These are phyloP conservation scores for Gallinago stenura DNA, from an alignment of 2,797 vertebrate genomes.

Conservation along the genomic window DNA sequence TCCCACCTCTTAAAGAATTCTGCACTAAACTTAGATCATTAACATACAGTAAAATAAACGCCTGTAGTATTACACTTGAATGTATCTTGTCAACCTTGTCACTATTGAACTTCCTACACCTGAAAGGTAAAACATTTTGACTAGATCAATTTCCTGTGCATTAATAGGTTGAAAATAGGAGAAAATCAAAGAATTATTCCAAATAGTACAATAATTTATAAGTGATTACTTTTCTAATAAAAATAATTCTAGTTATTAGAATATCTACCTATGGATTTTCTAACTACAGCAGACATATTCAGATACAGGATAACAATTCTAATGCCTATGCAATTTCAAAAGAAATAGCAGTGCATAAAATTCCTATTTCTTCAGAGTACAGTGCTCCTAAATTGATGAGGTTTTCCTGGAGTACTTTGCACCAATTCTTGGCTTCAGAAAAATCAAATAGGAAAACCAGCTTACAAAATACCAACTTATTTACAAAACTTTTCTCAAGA, in stretches of 20 bases:
- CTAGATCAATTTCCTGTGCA: constrained; percentile 2
- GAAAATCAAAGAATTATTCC: too few species aligned
- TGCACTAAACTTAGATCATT: not conserved
- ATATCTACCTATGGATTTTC: not conserved
- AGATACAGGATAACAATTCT: not conserved
- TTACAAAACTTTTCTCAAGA: not conserved
- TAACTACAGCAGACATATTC: not conserved
- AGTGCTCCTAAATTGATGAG: not conserved
- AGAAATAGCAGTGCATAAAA: not conserved
- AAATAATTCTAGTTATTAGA: not conserved
- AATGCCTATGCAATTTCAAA: not conserved
- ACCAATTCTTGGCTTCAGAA: not conserved
- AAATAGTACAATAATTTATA: too few species aligned
- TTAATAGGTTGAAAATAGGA: constrained; percentile 3
- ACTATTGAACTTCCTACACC: not conserved
- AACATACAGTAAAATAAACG: not conserved
- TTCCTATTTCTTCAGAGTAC: not conserved
- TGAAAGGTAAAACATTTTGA: not conserved
- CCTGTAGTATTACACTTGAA: not conserved
- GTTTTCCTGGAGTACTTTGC: not conserved
- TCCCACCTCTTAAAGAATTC: not conserved
- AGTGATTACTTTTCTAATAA: not conserved
- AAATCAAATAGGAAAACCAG: not conserved
- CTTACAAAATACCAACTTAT: not conserved
- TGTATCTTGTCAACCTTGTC: not conserved